Conservation (phyloP, 2,888 invertebrate genomes). For the Tetheella fluctuosa region DNA sequence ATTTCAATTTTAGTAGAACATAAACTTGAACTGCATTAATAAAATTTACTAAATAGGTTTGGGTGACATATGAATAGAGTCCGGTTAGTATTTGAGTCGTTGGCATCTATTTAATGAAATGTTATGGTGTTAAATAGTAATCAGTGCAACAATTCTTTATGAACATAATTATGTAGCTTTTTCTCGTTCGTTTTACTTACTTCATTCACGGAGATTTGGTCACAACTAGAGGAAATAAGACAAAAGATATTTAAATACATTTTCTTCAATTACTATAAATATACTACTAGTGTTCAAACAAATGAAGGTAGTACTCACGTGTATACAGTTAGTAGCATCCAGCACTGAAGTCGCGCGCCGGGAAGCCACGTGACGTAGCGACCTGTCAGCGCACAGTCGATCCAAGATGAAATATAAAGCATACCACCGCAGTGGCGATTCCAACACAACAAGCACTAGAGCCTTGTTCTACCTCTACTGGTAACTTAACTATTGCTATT, state of each 20-base stretch:
- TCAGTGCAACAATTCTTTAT: not conserved
- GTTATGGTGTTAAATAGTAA: not conserved
- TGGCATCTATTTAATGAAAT: constrained; percentile 6
- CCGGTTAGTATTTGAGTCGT: constrained; percentile 2
- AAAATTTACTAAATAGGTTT: constrained; percentile 6
- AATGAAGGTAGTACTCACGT: constrained; percentile 79
- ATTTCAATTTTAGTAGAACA: constrained; percentile 18
- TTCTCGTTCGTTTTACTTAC: not conserved
- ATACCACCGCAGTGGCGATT: constrained; percentile 80
- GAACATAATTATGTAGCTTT: not conserved
- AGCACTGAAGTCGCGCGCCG: constrained; percentile 85
- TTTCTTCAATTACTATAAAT: not conserved
- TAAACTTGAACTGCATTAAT: not conserved
- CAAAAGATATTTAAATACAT: no score
- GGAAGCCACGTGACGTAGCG: constrained; percentile 85
- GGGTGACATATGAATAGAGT: not conserved
- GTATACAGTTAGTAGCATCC: constrained; percentile 89
- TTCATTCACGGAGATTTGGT: no score
- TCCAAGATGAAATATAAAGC: constrained; percentile 82
- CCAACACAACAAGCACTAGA: constrained; percentile 53
- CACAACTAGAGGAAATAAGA: not conserved
- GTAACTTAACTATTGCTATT: constrained; percentile 73
- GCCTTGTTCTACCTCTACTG: constrained; percentile 53
- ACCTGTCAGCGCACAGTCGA: constrained; percentile 85
- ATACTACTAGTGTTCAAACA: constrained; percentile 24